Evolutionary conservation across 1,140 invertebrate species (phyloP).

Genomic region (Oscheius sp.): DNA sequence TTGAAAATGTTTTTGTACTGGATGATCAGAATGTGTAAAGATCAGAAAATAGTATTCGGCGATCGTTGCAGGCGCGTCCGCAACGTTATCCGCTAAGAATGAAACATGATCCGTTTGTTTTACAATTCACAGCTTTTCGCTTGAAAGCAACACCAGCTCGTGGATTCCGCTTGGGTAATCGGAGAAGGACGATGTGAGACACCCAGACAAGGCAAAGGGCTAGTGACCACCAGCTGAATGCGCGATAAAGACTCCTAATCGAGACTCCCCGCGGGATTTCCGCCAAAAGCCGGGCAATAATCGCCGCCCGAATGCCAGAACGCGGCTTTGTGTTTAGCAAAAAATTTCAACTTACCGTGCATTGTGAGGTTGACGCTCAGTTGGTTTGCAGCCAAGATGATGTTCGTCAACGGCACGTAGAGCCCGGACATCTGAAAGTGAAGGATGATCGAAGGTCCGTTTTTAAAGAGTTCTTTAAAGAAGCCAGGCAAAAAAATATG

Average conservation of each 20-base stretch:
- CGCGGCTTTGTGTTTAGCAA: slow-evolving; percentile 2
- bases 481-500: no score
- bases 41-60: no score
- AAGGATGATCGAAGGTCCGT: no score
- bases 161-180: no score
- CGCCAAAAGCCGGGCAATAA: slow-evolving; percentile 9
- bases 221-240: slow-evolving; percentile 3
- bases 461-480: no score
- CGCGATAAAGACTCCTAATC: slow-evolving; percentile 1
- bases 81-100: slow-evolving; percentile 6
- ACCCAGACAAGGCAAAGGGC: background rate
- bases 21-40: no score
- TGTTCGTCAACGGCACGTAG: slow-evolving; percentile 36
- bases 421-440: slow-evolving; percentile 33
- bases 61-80: slow-evolving; percentile 3
- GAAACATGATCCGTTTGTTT: background rate
- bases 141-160: background rate
- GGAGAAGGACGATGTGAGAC: background rate
- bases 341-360: slow-evolving; percentile 32
- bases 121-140: slow-evolving; percentile 9
- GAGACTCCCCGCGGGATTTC: slow-evolving; percentile 11
- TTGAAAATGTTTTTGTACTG: no score
- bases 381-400: slow-evolving; percentile 39
- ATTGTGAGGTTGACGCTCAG: slow-evolving; percentile 36
- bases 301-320: slow-evolving; percentile 13